Percentiles rank a stretch among this genome's conserved stretches.
Evolutionary conservation across 2,797 vertebrate species (phyloP).

Genomic region (Ctenochaetus hawaiiensis): DNA sequence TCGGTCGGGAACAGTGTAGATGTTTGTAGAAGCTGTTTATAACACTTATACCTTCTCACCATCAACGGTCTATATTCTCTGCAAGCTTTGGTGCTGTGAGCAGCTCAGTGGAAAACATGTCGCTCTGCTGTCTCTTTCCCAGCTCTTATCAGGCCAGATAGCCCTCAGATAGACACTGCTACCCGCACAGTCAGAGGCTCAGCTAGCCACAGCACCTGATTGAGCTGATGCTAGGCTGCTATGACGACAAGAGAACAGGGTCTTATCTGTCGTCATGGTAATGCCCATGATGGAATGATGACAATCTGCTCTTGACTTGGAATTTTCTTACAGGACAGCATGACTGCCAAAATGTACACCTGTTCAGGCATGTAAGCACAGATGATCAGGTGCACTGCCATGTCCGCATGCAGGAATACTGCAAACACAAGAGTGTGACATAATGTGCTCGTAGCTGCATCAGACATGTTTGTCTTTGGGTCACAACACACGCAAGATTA

Average conservation of each 20-base stretch:
- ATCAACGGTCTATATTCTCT: conserved; percentile 32
- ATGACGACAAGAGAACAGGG: conserved; percentile 76
- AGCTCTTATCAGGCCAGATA: conserved; percentile 77
- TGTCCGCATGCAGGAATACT: conserved; percentile 15
- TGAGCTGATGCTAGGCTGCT: conserved; percentile 62
- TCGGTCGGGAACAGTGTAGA: background rate
- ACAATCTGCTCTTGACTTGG: conserved; percentile 68
- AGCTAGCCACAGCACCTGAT: conserved; percentile 73
- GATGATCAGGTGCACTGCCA: conserved; percentile 4
- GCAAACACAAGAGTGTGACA: background rate
- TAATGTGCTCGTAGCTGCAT: background rate
- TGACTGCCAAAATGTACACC: conserved; percentile 30
- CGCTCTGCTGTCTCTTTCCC: conserved; percentile 50
- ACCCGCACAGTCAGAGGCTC: conserved; percentile 65
- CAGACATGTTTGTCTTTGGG: conserved; percentile 7
- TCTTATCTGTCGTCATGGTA: conserved; percentile 81
- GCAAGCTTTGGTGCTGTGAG: conserved; percentile 42
- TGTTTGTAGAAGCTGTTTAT: background rate
- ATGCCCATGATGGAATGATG: conserved; percentile 79
- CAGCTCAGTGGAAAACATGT: conserved; percentile 53
- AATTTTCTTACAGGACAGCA: conserved; percentile 46
- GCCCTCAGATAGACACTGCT: conserved; percentile 71
- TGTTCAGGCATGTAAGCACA: conserved; percentile 28
- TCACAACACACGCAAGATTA: conserved; percentile 45
- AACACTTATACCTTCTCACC: conserved; percentile 24